These are phyloP conservation scores for Hermaeophaga mercurialis DNA, from an alignment of 2,888 invertebrate genomes.

Conservation along the genomic window DNA sequence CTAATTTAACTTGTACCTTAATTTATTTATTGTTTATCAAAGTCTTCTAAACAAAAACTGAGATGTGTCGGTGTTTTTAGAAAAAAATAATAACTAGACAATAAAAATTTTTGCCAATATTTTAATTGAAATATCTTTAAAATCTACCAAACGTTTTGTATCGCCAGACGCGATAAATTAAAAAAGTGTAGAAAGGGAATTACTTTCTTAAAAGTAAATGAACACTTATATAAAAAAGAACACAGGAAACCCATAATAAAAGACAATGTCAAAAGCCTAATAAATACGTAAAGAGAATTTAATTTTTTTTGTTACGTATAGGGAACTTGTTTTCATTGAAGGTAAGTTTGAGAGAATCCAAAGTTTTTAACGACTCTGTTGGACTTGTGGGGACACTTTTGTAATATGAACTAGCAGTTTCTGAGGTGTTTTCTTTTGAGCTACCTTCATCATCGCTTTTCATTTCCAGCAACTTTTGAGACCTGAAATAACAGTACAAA, in stretches of 20 bases:
- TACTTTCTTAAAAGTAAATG: neutral
- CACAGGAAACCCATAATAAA: slow-evolving; percentile 7
- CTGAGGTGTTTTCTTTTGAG: neutral
- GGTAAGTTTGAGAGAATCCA: slow-evolving; percentile 60
- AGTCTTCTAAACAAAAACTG: no score
- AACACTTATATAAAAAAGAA: neutral
- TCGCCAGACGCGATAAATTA: no score
- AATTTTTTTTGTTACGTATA: slow-evolving; percentile 50
- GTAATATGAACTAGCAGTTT: slow-evolving; percentile 20
- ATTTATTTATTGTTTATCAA: no score
- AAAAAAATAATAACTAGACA: no score
- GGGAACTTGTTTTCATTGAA: slow-evolving; percentile 67
- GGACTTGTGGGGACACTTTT: slow-evolving; percentile 39
- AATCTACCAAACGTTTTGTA: no score
- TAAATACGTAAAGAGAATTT: neutral
- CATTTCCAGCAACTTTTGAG: neutral
- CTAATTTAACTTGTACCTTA: no score
- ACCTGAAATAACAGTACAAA: slow-evolving; percentile 1
- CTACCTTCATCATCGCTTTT: neutral
- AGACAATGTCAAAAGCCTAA: slow-evolving; percentile 1
- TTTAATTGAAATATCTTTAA: no score
- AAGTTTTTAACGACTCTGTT: slow-evolving; percentile 49
- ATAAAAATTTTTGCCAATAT: no score
- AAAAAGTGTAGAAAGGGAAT: neutral
- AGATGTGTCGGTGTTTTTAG: no score